Evolutionary conservation across 2,888 invertebrate genomes (phyloP).

Genomic region (Peribatodes rhomboidaria): DNA sequence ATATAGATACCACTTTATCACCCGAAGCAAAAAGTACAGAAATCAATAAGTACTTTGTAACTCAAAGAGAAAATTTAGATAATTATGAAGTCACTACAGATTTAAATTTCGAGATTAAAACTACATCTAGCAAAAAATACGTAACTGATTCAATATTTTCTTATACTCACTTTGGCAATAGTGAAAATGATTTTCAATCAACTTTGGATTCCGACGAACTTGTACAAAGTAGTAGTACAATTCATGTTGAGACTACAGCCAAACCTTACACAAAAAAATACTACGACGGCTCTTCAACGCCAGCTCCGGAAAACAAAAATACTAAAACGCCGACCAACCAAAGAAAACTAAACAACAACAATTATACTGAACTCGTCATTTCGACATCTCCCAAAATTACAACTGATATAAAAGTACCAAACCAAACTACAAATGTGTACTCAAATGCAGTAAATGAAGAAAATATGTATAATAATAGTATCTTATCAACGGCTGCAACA

Average conservation of each 20-base stretch:
- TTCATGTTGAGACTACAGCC: conserved; percentile 71
- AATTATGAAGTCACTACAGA: conserved; percentile 17
- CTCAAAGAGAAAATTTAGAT: conserved; percentile 8
- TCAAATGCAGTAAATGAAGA: conserved; percentile 13
- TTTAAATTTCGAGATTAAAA: neutral
- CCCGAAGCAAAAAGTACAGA: neutral
- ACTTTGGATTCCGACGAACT: conserved; percentile 60
- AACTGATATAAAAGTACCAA: conserved; percentile 29
- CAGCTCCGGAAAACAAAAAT: conserved; percentile 71
- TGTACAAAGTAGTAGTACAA: conserved; percentile 72
- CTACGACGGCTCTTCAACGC: conserved; percentile 58
- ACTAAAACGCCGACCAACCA: conserved; percentile 80
- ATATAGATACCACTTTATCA: neutral
- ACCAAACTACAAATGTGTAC: conserved; percentile 21
- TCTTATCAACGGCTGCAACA: neutral
- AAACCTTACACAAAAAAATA: conserved; percentile 64
- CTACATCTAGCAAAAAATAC: conserved; percentile 10
- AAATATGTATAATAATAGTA: neutral
- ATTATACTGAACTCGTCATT: conserved; percentile 63
- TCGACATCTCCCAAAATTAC: conserved; percentile 47
- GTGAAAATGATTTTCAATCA: conserved; percentile 35
- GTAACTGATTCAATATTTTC: conserved; percentile 23
- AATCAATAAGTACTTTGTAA: conserved; percentile 14
- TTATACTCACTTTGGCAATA: conserved; percentile 33
- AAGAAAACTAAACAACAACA: conserved; percentile 70